phyloP scores from a whole-genome alignment of 1,140 invertebrate genomes.

The Bursaphelenchus mucronatus region DNA sequence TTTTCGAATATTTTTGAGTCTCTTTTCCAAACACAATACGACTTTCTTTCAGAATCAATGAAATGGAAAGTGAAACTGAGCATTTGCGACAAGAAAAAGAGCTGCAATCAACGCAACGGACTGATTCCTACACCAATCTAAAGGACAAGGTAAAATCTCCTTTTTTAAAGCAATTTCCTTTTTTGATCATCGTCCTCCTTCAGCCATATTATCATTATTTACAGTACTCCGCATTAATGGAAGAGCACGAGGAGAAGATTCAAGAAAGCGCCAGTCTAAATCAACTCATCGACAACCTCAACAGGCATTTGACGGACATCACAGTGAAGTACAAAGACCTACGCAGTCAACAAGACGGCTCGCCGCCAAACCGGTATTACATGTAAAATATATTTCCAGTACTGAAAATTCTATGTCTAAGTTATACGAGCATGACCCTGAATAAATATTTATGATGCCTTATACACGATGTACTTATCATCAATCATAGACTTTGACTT shows the following conservation, averaged over 20 bases:
- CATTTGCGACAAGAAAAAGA: neutral
- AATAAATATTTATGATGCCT: too few species aligned
- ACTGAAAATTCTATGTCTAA: too few species aligned
- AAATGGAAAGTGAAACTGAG: slow-evolving; percentile 6
- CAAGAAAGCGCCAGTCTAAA: slow-evolving; percentile 4
- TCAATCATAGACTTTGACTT: too few species aligned
- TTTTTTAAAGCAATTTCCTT: neutral
- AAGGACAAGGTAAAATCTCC: too few species aligned
- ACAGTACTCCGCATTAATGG: neutral
- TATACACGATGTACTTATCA: too few species aligned
- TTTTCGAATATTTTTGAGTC: neutral
- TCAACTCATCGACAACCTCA: slow-evolving; percentile 7
- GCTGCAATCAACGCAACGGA: neutral
- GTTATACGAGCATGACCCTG: too few species aligned
- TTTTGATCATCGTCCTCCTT: slow-evolving; percentile 2
- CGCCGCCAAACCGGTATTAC: too few species aligned
- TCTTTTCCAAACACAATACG: neutral
- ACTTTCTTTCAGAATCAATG: slow-evolving; percentile 6
- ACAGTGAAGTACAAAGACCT: slow-evolving; percentile 8
- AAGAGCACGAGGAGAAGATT: slow-evolving; percentile 9
- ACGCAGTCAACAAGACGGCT: too few species aligned
- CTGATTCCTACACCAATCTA: too few species aligned
- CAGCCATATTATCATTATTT: neutral
- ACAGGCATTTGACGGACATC: slow-evolving; percentile 7
- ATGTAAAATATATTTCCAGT: too few species aligned